Evolutionary conservation across 1,140 invertebrate genomes (phyloP).

Genomic region (Forficula auricularia): DNA sequence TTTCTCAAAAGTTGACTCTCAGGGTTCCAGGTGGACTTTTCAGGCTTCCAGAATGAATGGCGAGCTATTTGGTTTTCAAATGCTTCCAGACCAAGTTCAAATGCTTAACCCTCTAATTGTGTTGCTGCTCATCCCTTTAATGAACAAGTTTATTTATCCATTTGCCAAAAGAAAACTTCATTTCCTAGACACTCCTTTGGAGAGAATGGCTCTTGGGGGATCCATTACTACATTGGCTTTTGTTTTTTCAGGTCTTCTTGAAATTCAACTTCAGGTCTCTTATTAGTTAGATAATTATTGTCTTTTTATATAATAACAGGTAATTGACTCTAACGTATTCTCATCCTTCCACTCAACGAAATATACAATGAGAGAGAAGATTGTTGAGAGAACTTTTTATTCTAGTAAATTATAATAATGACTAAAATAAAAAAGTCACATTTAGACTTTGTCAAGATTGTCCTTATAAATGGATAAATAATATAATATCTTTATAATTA

Average conservation of each 20-base stretch:
- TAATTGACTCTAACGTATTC: too few species aligned
- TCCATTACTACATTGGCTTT: constrained; percentile 43
- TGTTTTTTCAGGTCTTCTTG: constrained; percentile 35
- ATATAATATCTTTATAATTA: too few species aligned
- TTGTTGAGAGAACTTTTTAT: too few species aligned
- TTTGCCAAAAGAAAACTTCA: not conserved
- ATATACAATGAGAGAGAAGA: too few species aligned
- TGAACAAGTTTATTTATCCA: constrained; percentile 35
- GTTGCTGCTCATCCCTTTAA: constrained; percentile 47
- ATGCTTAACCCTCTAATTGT: constrained; percentile 51
- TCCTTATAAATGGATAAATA: too few species aligned
- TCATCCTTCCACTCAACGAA: too few species aligned
- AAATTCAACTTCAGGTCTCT: constrained; percentile 13
- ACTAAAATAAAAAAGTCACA: too few species aligned
- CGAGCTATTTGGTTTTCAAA: constrained; percentile 28
- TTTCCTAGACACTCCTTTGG: not conserved
- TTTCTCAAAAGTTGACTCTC: too few species aligned
- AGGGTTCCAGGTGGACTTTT: constrained; percentile 58
- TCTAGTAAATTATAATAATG: too few species aligned
- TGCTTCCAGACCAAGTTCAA: constrained; percentile 53
- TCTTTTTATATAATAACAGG: too few species aligned
- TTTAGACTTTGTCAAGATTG: too few species aligned
- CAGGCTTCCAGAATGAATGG: constrained; percentile 51
- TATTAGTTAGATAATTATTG: too few species aligned
- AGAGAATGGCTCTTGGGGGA: constrained; percentile 44